Conservation (phyloP, 2,113 vertebrate genomes). For the Takifugu bimaculatus region DNA sequence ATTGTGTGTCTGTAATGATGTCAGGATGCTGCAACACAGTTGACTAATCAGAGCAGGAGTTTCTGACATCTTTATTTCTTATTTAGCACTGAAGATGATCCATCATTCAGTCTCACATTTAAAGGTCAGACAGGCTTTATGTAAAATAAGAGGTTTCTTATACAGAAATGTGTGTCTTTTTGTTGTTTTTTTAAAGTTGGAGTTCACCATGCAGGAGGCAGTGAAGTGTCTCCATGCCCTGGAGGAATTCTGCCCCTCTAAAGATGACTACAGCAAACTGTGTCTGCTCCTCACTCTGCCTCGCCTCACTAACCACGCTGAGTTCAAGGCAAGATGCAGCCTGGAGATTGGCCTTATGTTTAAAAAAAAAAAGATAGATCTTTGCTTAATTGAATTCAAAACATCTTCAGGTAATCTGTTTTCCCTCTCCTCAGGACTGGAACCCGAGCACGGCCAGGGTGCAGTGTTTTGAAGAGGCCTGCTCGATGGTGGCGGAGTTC, state of each 20-base stretch:
- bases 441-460: slow-evolving; percentile 96
- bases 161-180: neutral
- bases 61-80: neutral
- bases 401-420: neutral
- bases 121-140: slow-evolving; percentile 1
- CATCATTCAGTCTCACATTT: neutral
- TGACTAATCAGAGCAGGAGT: too few relatives aligned
- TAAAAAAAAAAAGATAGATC: too few relatives aligned
- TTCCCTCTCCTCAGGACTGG: slow-evolving; percentile 78
- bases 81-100: neutral
- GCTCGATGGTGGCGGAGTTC: slow-evolving; percentile 94
- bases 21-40: neutral
- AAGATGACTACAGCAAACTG: slow-evolving; percentile 96
- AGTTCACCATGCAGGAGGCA: slow-evolving; percentile 96
- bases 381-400: neutral
- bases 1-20: slow-evolving; percentile 4
- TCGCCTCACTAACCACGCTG: slow-evolving; percentile 92
- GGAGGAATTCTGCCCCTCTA: slow-evolving; percentile 91
- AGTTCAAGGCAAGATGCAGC: slow-evolving; percentile 80
- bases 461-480: slow-evolving; percentile 96
- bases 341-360: too few relatives aligned
- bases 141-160: too few relatives aligned
- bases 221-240: slow-evolving; percentile 92
- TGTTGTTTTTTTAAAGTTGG: slow-evolving; percentile 74
- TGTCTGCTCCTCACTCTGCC: slow-evolving; percentile 95